phyloP scores from a whole-genome alignment of 2,113 vertebrate genomes.

The Erythrolamprus reginae region DNA sequence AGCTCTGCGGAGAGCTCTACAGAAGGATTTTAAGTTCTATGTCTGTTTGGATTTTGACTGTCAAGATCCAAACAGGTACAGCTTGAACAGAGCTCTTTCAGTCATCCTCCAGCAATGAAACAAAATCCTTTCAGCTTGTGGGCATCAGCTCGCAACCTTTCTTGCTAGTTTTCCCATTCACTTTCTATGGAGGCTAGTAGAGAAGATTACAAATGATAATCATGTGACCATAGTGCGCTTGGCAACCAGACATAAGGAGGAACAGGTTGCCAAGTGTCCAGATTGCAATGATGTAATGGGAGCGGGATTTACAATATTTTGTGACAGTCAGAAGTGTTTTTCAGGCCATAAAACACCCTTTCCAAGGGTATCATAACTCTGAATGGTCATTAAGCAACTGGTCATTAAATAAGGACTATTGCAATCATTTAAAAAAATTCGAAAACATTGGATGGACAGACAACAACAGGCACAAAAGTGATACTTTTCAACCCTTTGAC shows the following conservation, averaged over 20 bases:
- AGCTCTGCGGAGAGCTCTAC: no score
- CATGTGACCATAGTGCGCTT: background rate
- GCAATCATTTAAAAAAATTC: background rate
- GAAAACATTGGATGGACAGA: background rate
- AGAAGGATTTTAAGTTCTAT: no score
- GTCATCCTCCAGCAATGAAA: no score
- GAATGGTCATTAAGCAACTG: background rate
- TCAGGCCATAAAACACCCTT: background rate
- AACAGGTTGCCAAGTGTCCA: background rate
- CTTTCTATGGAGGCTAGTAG: background rate
- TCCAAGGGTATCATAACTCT: background rate
- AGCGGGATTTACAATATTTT: background rate
- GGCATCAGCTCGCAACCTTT: no score
- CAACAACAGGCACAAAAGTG: background rate
- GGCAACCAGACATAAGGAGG: background rate
- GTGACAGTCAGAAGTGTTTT: background rate
- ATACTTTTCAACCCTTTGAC: background rate
- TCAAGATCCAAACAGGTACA: no score
- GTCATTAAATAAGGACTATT: background rate
- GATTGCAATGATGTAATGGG: background rate
- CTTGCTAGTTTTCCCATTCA: no score
- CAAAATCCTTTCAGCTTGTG: no score
- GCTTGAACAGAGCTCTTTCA: no score
- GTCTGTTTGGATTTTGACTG: no score
- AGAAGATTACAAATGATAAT: background rate